Base-by-base conservation (phyloP, 2,797 vertebrate species). In the Pseudochromis fuscus region DNA sequence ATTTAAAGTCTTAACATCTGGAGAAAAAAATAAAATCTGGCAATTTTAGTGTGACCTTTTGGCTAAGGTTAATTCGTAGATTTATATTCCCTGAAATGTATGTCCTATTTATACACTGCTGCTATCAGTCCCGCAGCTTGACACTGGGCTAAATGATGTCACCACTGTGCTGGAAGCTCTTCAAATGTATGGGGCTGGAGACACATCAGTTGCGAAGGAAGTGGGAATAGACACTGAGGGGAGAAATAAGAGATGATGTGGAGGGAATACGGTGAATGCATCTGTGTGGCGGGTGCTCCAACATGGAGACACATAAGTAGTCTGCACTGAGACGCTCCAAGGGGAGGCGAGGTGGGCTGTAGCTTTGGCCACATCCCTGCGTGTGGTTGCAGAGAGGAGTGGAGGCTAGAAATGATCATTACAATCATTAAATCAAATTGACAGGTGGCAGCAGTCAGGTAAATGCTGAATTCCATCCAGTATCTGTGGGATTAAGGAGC, bases 371-470 rank as follows among this genome's bases (percentile, higher is more conserved):
- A 71, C 61, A 52, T 69, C 72, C 57, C 60, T 24, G 57, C 63
- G 84, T 10, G 23, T 58, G 79, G 62, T 65, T 75, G 65, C 67
- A 72, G 58, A 64, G 55, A 83, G 58, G 68, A 49, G 71, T 56
- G 51, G 77, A 70, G 82, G 83, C 83, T 85, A 89, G 90, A 89
- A 91, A 88, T 88, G 48, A 94, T 93, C 81, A 88, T 90, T 90
- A 76, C 78, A 81, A 91, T 93, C 79, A 86, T 91, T 95, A 92
- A 90, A 93, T 78, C 64, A 61, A 87, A 92, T 84, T 93, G 92
- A 94, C 87, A 93, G 81, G 84, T 48, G 46, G 75, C 69, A 84
- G 74, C 84, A 84, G 88, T 87, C 87, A 92, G 89, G 90, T 85
- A 89, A 83, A 68, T 58, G 70, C 78, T 84, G 75, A 79, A 79